These are phyloP conservation scores for Homarus americanus DNA, from an alignment of 1,140 invertebrate species.

Conservation along the genomic window DNA sequence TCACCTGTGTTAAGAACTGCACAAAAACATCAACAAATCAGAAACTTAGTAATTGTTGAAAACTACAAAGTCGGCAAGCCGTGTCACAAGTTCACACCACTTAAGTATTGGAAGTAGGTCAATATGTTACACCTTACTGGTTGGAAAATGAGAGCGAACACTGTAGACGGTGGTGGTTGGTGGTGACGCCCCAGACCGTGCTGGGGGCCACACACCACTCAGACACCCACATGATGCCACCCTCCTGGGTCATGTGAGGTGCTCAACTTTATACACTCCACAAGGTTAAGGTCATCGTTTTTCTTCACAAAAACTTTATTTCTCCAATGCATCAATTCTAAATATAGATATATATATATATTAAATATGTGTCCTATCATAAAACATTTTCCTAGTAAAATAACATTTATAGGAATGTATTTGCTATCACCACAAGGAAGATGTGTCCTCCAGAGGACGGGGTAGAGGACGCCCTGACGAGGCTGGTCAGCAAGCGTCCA, in stretches of 20 bases:
- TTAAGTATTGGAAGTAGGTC: not conserved
- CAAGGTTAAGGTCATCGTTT: not conserved
- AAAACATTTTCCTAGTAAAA: not conserved
- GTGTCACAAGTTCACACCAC: not conserved
- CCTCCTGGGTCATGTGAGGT: not conserved
- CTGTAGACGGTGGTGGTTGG: not conserved
- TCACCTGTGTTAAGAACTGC: not conserved
- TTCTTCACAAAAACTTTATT: not conserved
- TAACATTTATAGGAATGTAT: not conserved
- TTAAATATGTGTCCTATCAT: not conserved
- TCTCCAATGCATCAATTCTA: not conserved
- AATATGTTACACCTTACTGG: not conserved
- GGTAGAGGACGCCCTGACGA: not conserved
- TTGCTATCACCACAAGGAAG: not conserved
- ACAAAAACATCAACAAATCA: no score
- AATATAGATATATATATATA: conserved; percentile 1
- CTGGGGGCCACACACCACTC: not conserved
- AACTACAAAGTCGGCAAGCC: not conserved
- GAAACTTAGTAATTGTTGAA: not conserved
- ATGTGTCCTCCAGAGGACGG: not conserved
- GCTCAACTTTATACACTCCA: not conserved
- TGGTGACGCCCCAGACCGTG: not conserved
- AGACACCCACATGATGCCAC: not conserved
- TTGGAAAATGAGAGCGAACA: not conserved
- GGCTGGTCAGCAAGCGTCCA: not conserved